Conservation (phyloP, 2,888 invertebrate species). For the Autographa pulchrina region DNA sequence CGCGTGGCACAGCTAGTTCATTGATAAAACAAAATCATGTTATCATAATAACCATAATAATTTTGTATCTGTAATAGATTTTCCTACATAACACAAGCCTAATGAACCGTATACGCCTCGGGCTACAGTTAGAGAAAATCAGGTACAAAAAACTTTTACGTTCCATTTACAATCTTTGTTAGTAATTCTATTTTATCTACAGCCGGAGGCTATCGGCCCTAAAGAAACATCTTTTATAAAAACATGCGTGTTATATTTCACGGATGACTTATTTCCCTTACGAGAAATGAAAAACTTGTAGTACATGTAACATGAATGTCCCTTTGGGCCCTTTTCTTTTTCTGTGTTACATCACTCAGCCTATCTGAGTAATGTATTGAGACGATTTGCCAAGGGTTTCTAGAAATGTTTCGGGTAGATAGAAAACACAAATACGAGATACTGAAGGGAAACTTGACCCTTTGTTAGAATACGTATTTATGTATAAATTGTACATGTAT, state of each 20-base stretch:
- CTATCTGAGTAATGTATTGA: not conserved
- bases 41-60: not conserved
- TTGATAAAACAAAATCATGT: not conserved
- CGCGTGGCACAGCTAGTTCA: too few species aligned
- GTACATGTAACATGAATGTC: constrained; percentile 8
- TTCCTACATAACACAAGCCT: not conserved
- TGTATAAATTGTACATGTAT: not conserved
- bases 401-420: not conserved
- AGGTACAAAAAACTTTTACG: constrained; percentile 10
- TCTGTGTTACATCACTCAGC: not conserved
- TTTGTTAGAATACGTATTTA: not conserved
- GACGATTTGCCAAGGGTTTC: not conserved
- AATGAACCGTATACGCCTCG: not conserved
- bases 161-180: constrained; percentile 7
- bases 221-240: not conserved
- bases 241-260: constrained; percentile 2
- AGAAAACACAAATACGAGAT: not conserved
- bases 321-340: not conserved
- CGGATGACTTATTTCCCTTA: constrained; percentile 1
- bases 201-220: constrained; percentile 2
- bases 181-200: constrained; percentile 22
- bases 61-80: not conserved
- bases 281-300: constrained; percentile 2
- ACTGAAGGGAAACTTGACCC: not conserved
- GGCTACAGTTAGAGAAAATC: not conserved